A percentile compares a stretch with the other conserved stretches of the same genome.
These are phyloP conservation scores for Trichonephila clavata DNA, from an alignment of 1,140 invertebrate genomes.

Conservation along the genomic window DNA sequence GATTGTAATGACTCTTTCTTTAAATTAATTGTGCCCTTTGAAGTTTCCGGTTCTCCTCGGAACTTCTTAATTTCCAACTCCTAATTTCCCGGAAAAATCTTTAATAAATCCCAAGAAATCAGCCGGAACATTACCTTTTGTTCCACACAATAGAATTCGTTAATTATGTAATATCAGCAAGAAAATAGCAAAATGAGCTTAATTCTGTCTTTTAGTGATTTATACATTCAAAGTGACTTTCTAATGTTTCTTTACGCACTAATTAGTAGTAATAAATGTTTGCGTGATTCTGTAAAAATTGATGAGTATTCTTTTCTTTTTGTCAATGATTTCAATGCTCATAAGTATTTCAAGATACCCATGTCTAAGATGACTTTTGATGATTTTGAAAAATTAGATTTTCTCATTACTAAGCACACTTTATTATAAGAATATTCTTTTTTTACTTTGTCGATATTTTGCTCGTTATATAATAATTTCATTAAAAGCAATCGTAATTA, in stretches of 20 bases:
- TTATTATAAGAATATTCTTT: no score
- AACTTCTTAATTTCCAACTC: constrained; percentile 62
- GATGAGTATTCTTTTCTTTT: constrained; percentile 22
- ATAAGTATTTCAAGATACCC: background rate
- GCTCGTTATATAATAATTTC: no score
- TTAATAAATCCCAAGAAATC: constrained; percentile 50
- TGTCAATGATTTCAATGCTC: background rate
- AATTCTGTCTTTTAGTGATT: constrained; percentile 52
- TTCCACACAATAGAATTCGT: constrained; percentile 46
- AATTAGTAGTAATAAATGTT: constrained; percentile 55
- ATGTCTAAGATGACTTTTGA: background rate
- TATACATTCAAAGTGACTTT: constrained; percentile 47
- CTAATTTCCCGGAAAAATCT: constrained; percentile 58
- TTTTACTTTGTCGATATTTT: no score
- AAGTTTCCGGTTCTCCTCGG: constrained; percentile 42
- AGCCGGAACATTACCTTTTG: constrained; percentile 52
- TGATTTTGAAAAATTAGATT: background rate
- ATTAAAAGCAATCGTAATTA: no score
- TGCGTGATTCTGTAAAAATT: constrained; percentile 34
- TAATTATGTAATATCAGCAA: constrained; percentile 60
- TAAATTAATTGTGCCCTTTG: constrained; percentile 61
- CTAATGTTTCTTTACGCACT: constrained; percentile 47
- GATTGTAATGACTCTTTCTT: constrained; percentile 58
- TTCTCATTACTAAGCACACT: background rate
- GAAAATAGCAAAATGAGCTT: constrained; percentile 43